Conservation (phyloP, 2,113 vertebrate species). For the Hylia prasina region DNA sequence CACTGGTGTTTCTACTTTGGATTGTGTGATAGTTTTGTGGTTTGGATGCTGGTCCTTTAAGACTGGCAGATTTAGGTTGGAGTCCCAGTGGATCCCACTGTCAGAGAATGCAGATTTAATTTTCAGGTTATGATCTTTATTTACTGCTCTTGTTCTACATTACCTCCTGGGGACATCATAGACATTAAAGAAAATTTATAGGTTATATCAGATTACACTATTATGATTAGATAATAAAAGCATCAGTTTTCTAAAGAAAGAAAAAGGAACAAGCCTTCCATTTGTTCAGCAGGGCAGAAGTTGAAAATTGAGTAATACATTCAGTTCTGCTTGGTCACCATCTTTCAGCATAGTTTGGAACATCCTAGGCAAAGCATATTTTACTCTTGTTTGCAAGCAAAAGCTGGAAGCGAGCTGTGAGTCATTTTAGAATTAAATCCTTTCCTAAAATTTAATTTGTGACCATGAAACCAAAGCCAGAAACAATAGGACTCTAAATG, state of each 20-base stretch:
- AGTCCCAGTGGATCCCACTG: not conserved
- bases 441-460: not conserved
- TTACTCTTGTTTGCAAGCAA: not conserved
- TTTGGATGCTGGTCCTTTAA: not conserved
- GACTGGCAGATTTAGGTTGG: not conserved
- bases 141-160: not conserved
- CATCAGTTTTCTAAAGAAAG: not conserved
- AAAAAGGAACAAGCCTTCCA: not conserved
- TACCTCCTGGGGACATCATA: not conserved
- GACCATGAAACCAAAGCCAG: not conserved
- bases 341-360: not conserved
- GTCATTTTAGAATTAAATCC: not conserved
- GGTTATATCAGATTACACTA: not conserved
- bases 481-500: not conserved
- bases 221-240: not conserved
- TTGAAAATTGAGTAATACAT: not conserved
- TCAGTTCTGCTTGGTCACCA: not conserved
- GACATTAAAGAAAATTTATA: not conserved
- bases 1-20: not conserved
- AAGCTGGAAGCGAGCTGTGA: not conserved
- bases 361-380: not conserved
- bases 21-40: not conserved
- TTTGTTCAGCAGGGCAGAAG: not conserved
- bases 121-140: conserved; percentile 3
- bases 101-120: not conserved